These are phyloP conservation scores for Camponotus fellah DNA, from an alignment of 2,888 invertebrate species.

Conservation along the genomic window DNA sequence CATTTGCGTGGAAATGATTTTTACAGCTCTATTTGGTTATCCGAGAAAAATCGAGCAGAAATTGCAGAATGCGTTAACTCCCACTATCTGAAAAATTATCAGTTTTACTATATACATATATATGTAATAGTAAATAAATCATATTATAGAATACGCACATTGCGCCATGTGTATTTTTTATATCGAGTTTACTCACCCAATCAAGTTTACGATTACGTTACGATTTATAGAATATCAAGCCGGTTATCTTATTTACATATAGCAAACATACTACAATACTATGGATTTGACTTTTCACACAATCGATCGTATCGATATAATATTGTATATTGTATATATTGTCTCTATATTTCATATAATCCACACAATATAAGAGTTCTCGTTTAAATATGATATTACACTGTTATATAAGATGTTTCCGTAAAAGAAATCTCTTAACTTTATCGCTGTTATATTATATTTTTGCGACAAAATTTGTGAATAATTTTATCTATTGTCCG, in stretches of 20 bases:
- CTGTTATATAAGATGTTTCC: not conserved
- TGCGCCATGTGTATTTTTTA: conserved; percentile 13
- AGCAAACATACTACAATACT: conserved; percentile 3
- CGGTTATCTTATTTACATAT: not conserved
- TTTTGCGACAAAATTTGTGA: not conserved
- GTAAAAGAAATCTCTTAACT: not conserved
- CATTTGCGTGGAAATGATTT: conserved; percentile 55
- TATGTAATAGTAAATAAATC: conserved; percentile 43
- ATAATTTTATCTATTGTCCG: not conserved
- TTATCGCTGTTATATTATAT: not conserved
- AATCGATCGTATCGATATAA: conserved; percentile 17
- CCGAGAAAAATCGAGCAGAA: conserved; percentile 49
- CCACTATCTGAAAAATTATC: conserved; percentile 50
- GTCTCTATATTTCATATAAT: not conserved
- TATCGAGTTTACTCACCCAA: conserved; percentile 22
- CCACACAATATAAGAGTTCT: not conserved
- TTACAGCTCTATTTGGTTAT: conserved; percentile 54
- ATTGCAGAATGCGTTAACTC: conserved; percentile 52
- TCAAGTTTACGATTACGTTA: not conserved
- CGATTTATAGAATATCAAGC: not conserved
- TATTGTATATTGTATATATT: not conserved
- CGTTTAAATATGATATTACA: not conserved
- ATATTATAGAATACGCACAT: conserved; percentile 3
- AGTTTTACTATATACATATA: conserved; percentile 23
- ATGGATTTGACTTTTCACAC: not conserved